Conservation (phyloP, 2,888 invertebrate species). For the Acanthosepion esculentum region DNA sequence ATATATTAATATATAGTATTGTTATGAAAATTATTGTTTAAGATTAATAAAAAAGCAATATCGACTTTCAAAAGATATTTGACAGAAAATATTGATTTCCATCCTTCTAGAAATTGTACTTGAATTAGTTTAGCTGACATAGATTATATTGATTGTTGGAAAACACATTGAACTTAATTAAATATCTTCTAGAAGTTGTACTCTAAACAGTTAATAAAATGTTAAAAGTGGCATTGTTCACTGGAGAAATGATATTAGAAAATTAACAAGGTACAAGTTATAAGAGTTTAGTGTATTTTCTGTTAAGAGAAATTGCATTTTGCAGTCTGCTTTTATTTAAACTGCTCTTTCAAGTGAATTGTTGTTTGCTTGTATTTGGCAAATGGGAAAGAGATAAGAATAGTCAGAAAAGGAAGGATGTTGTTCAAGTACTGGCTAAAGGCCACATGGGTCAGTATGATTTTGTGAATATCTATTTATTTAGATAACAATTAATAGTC, state of each 20-base stretch:
- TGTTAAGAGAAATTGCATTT: not conserved
- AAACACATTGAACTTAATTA: not conserved
- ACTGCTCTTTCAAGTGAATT: not conserved
- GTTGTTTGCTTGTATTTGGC: not conserved
- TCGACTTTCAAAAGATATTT: not conserved
- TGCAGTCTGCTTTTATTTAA: not conserved
- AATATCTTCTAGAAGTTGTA: not conserved
- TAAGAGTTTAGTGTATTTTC: not conserved
- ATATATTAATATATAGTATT: too few species aligned
- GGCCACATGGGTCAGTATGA: not conserved
- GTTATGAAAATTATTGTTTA: too few species aligned
- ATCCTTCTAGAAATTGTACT: not conserved
- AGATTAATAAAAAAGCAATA: too few species aligned
- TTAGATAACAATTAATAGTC: not conserved
- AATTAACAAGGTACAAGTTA: not conserved
- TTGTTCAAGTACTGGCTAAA: not conserved
- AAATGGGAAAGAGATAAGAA: not conserved
- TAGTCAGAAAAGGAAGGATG: not conserved
- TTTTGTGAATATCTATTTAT: not conserved
- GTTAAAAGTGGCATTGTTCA: not conserved
- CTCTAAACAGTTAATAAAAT: not conserved
- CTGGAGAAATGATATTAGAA: not conserved
- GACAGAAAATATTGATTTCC: not conserved
- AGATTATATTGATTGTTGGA: not conserved
- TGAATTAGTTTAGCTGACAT: not conserved